Base-by-base conservation (phyloP, 2,113 vertebrate species). In the Paedocypris sp. region DNA sequence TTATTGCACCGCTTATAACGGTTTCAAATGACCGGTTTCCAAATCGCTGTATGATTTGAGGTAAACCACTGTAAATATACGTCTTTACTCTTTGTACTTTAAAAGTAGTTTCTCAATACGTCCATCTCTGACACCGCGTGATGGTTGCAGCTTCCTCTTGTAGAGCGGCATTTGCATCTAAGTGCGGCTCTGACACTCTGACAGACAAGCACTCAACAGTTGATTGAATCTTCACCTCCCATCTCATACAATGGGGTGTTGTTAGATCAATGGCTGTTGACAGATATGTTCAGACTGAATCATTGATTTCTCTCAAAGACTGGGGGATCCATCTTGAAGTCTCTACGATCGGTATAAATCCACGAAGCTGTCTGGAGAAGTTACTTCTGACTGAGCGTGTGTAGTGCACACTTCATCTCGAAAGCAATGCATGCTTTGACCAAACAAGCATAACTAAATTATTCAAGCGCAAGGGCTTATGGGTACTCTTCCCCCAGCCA, bases 211-310 rank as follows among this genome's bases (percentile, higher is more conserved):
- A 75, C 67, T 41, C 22, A 66, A 77, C 77, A 68, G 33, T 15
- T 39, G 59, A 75, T 78, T 80, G 69, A 73, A 77, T 79, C 73
- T 71, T 77, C 67, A 70, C 67, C 29, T 28, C 64, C 72, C 58
- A 60, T 43, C 72, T 73, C 72, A 75, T 68, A 64, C 65, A 65
- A 62, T 62, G 42, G 31, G n/a, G 67, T 47, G 66, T 19, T 53
- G 35, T 58, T 65, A 67, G 74, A 77, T 76, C 68, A 29, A 75
- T 78, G 68, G 64, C 60, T 60, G 66, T 38, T 66, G 73, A 54
- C 68, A 53, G 63, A 73, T 62, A 73, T 74, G 60, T 20, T 46
- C 47, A 62, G 50, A 60, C 31, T 25, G 47, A 71, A 33, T 61
- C 57, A 50, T 36, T 36, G 62, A 46, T 65, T 42, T 59, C 29